A percentile compares a stretch with the other conserved stretches of the same genome.
Evolutionary conservation across 2,888 invertebrate genomes (phyloP).

Genomic region (Limnephilus marmoratus): DNA sequence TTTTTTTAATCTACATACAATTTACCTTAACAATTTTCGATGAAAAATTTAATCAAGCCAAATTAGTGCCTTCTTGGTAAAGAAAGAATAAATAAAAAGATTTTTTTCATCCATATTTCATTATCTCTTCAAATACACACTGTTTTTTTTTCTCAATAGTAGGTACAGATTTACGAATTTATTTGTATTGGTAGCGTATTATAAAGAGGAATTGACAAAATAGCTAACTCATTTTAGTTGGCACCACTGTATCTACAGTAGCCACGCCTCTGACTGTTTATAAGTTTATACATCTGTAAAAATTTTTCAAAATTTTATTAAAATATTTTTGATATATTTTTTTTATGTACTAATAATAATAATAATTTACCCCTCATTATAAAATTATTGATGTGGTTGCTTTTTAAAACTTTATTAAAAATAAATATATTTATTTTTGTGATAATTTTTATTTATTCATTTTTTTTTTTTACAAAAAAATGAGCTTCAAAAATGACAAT

Average conservation of each 20-base stretch:
- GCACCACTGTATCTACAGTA: not conserved
- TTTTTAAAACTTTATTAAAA: slow-evolving; percentile 19
- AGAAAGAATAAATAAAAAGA: not conserved
- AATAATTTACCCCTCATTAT: not conserved
- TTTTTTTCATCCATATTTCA: not conserved
- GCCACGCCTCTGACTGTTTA: not conserved
- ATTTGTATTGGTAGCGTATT: not conserved
- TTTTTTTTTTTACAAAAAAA: not conserved
- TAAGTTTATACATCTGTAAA: not conserved
- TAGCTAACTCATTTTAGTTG: not conserved
- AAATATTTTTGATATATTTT: not conserved
- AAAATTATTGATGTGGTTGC: not conserved
- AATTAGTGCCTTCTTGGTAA: slow-evolving; percentile 5
- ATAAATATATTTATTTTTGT: slow-evolving; percentile 22
- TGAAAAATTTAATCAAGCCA: not conserved
- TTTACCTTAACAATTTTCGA: not conserved
- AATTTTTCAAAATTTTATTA: not conserved
- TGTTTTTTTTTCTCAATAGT: not conserved
- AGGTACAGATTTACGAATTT: not conserved
- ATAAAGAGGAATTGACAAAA: not conserved
- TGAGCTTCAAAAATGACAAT: slow-evolving; percentile 43
- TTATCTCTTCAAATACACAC: no score
- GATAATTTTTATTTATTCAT: slow-evolving; percentile 19
- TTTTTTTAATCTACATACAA: not conserved
- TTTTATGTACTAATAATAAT: not conserved